Base-by-base conservation (phyloP, 2,888 invertebrate species). In the Strigamia crassipes region DNA sequence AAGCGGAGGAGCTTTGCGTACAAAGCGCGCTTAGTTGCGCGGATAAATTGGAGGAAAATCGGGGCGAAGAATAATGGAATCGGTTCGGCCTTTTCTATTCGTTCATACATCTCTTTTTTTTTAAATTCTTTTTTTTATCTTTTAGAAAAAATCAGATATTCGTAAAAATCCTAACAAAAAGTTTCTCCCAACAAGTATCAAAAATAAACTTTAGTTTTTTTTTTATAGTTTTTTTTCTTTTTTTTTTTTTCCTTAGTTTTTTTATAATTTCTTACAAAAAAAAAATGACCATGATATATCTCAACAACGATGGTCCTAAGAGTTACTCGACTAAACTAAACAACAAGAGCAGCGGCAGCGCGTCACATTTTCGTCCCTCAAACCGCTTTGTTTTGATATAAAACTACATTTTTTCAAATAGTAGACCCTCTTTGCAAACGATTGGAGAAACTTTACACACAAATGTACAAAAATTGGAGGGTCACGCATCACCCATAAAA, bases 101-200 rank as follows among this genome's bases (percentile, higher is more conserved):
- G 27, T 81, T 38, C 27, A 46, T 73, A 66, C 38, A 34, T 46
- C 51, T 82, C 82, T 78, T 21, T 73, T 82, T 83, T 78, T 15
- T 78, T 56, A 41, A 34, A 78, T 21, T 51, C 78, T 83, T 80
- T 81, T 82, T 61, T 82, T 61, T 18, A 21, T 78, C 79, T 82
- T 83, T 83, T 82, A 82, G 73, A 83, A 82, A 83, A 83, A 83
- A 83, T 82, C 77, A 77, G 79, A 38, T 79, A 81, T 79, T 83
- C 82, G 85, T 85, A 86, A 86, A 86, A 86, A 86, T 85, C 85
- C 85, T 85, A 85, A 85, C 85, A 86, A 86, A 86, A 86, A 86
- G 85, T 85, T 85, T 85, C 86, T 85, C 84, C 90, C 90, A 91
- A 91, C 90, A 91, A 90, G 90, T 91, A 91, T 91, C 91, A 91